Conservation (phyloP, 2,888 invertebrate species). For the Nephrotoma flavescens region DNA sequence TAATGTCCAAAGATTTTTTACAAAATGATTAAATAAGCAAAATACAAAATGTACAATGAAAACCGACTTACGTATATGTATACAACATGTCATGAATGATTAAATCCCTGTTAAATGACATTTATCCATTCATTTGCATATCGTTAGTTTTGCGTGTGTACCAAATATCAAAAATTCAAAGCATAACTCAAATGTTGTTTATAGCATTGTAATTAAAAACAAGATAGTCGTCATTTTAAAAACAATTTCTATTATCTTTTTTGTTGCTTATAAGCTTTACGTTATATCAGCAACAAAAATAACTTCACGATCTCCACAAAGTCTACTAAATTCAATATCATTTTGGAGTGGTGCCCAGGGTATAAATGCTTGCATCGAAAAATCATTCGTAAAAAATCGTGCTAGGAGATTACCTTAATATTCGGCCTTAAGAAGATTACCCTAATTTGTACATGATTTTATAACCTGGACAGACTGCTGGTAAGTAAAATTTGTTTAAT, state of each 20-base stretch:
- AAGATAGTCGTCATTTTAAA: not conserved
- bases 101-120: not conserved
- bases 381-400: not conserved
- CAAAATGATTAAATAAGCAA: not conserved
- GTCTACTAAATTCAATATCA: not conserved
- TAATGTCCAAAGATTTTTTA: not conserved
- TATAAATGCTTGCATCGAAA: not conserved
- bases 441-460: too few species aligned
- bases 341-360: not conserved
- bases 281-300: not conserved
- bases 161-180: not conserved
- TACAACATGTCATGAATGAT: not conserved
- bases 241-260: not conserved
- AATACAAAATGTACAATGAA: not conserved
- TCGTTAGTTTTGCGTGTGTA: not conserved
- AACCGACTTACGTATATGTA: not conserved
- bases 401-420: too few species aligned
- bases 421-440: too few species aligned
- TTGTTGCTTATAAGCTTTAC: not conserved
- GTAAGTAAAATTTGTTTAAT: too few species aligned
- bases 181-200: not conserved
- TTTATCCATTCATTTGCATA: not conserved
- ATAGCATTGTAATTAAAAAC: not conserved
- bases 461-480: too few species aligned
- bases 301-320: not conserved